Evolutionary conservation across 2,797 vertebrate genomes (phyloP), one percentile per base, ranked within the genome.

Genomic region (Emys orbicularis): DNA sequence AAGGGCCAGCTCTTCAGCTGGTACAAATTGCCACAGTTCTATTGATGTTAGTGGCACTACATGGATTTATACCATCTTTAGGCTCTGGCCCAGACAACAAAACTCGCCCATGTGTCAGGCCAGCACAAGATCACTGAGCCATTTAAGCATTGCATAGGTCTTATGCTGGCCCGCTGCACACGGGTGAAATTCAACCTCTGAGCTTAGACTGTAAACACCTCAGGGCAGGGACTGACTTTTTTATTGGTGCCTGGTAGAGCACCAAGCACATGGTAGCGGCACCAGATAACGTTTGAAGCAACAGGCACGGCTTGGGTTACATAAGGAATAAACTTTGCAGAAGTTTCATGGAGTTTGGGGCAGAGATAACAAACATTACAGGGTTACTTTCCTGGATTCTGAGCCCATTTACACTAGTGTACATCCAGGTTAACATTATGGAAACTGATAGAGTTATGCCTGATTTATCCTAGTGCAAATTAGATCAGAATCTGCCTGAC

Each of bases 191-290:
- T 49, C 13, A 3, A 4, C 44, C 25, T 13, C 21, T 21, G 54
- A 29, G 12, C 37, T 76, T 47, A 76, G 25, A 16, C 27, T 29
- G n/a, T 52, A 9, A 90, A 77, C 41, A 89, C 18, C 4, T 84
- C 1, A 0, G 49, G 77, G 81, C 61, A 59, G 87, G n/a, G 68
- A 79, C 56, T 49, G 25, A 47, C 4, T 49, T 76, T 59, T 77
- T 84, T 47, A 52, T 56, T 80, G 49, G 13, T 21, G 50, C 34
- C 21, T 52, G 25, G 50, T 0, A 47, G 10, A 1, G 0, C 3
- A 6, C 6, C 0, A 0, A 91, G 86, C 79, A 13, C 2, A 0
- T 27, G 0, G 34, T 12, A 49, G 84, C 53, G 41, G 79, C 74
- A 52, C 23, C 80, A 65, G 81, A 82, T 90, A 34, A 82, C 92